Base-by-base conservation (phyloP, 2,113 vertebrate species). In the Ia io region DNA sequence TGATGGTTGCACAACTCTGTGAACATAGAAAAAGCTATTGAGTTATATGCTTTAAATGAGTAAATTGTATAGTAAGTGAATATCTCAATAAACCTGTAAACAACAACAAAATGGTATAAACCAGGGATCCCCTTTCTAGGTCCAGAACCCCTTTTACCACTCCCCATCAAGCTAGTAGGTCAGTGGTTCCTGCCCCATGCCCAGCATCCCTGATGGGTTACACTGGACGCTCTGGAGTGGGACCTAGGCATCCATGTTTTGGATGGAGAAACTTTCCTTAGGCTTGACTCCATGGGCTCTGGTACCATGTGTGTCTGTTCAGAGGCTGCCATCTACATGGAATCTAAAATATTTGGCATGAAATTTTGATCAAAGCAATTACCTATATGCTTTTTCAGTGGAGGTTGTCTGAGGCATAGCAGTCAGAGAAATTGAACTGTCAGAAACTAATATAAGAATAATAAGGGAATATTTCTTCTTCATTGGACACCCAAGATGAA, bases 391-490 rank as follows among this genome's bases (percentile, higher is more conserved):
- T 96, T 97, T 98, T 98, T 98, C 97, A 97, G 98, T 95, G 97
- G 93, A 92, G 70, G 59, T 96, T 98, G 97, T 98, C 97, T 98
- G 97, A 98, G 97, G 96, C 91, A n/a, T 92, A 97, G 97, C 98
- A 97, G 97, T 98, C 97, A 97, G 97, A 98, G 97, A 98, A 98
- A 98, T 97, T 98, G 98, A 98, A 98, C 97, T 98, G 98, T 98
- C 98, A 98, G 97, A 97, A 98, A 96, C 93, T 97, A 98, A 98
- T 98, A 97, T 63, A 97, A 95, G 94, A 98, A 97, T 98, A 98
- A 98, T 97, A 98, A 98, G 97, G 92, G 97, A 97, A 97, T 97
- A 97, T 98, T 98, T 98, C 96, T 94, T 98, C 97, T 98, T 97
- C 95, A 96, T 97, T 98, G 98, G 98, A 97, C 97, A 97, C 94